Evolutionary conservation across 1,140 invertebrate genomes (phyloP), one percentile per base, ranked within the genome.

Genomic region (Macrosteles quadrilineatus): DNA sequence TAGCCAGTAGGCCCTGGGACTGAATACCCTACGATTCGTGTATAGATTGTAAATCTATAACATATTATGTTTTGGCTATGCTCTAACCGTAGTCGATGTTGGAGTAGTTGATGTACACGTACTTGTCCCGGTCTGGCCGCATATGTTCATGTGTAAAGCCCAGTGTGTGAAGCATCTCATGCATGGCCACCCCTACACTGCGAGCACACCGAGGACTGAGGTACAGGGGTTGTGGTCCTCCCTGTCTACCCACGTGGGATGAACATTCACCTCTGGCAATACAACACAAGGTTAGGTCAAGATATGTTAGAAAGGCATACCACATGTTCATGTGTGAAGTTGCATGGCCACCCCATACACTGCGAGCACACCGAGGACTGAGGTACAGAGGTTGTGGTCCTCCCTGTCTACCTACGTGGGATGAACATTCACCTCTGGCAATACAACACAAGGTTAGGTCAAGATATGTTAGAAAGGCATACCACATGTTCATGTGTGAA

Each of bases 101-200:
- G n/a, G 82, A 74, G 77, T 84, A 86, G 9, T 84, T 74, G n/a
- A 87, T 81, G 11, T 75, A 75, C 3, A 87, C 80, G 68, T 81
- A 80, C 1, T 81, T 65, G 72, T 87, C 82, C 1, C 85, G 76
- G 75, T 87, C 85, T 1, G 79, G 76, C 9, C 85, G 79, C 59
- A 81, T 79, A 67, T 87, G 86, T 68, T 87, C 85, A 57, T 87
- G 86, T 67, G 76, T 81, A 9, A 86, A 77, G 4, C 86, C 85
- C 29, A 87, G 65, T 2, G 82, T 77, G 65, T 87, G 85, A 11
- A 87, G 72, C 0, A 85, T 78, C 71, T 87, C 85, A 71, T 87
- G 86, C 40, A 83, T 77, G 9, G 84, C 78, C 0, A 82, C 78
- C 11, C 84, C 85, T 17, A 70, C 27, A 23, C 6, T 14, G 40